Base-by-base conservation (phyloP, 2,797 vertebrate species). In the Pipistrellus pygmaeus region DNA sequence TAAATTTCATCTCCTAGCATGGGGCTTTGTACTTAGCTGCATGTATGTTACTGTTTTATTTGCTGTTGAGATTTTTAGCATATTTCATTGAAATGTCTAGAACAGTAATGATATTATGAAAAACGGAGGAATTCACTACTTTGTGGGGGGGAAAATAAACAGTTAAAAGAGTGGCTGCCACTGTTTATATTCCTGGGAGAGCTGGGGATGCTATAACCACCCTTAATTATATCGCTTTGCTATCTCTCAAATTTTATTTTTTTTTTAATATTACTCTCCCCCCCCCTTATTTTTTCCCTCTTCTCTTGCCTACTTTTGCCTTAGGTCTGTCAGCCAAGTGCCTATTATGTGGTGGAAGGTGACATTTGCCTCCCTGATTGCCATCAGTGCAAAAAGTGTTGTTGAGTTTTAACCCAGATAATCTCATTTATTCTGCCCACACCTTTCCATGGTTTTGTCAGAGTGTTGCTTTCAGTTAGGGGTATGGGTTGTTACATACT, bases 191-290 rank as follows among this genome's bases (percentile, higher is more conserved):
- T 77, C 38, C 73, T 85, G 46, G 48, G 4, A n/a, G 30, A 15
- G 62, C 6, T 8, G 14, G n/a, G 41, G 80, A 90, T 60, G 12
- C 27, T 73, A 44, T 25, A 62, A 81, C 7, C 18, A 57, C 18
- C 21, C 18, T 55, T 89, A 94, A 91, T 88, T 75, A 44, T 80
- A 89, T 81, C 23, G 27, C 32, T 92, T 81, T 90, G 25, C 21
- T 85, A 27, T 38, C 53, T 90, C 44, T 48, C 94, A 17, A 91
- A 18, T 88, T 84, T 91, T 72, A 51, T 38, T 95, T 76, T 91
- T 85, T n/a, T 17, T 71, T 83, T 81, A 15, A 62, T 62, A 41
- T 66, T 83, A 15, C 6, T 88, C 57, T n/a, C 69, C 8, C 12
- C 17, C 4, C 12, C 13, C n/a, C 0, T 7, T 0, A 2, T 11